phyloP scores from a whole-genome alignment of 2,113 vertebrate species.

The Typhlomys cinereus region DNA sequence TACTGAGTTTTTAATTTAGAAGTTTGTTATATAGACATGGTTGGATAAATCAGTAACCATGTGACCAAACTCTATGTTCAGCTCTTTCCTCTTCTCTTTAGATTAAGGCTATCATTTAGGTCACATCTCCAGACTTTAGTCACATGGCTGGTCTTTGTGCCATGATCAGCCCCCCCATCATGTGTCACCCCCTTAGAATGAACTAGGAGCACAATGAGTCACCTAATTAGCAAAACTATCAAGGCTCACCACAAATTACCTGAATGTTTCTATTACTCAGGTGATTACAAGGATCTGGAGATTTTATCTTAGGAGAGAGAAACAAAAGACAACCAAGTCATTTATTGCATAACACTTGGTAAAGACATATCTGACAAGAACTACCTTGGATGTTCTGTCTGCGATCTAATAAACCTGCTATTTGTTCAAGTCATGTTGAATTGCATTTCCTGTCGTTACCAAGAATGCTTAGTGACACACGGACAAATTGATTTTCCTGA shows the following conservation, averaged over 20 bases:
- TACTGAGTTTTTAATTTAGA: background rate
- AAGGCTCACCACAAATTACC: background rate
- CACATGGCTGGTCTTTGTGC: background rate
- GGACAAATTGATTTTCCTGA: background rate
- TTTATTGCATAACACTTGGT: too few relatives aligned
- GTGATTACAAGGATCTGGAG: too few relatives aligned
- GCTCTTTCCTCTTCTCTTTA: too few relatives aligned
- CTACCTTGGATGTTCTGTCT: too few relatives aligned
- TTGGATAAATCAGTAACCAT: background rate
- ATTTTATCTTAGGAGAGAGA: too few relatives aligned
- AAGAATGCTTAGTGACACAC: background rate
- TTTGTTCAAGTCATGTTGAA: too few relatives aligned
- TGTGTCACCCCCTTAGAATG: background rate
- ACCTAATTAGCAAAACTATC: background rate
- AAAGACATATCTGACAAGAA: too few relatives aligned
- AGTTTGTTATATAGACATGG: background rate
- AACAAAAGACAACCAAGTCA: too few relatives aligned
- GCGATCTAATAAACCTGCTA: too few relatives aligned
- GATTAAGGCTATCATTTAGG: background rate
- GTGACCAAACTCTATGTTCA: background rate
- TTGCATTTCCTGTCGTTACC: conserved; percentile 28
- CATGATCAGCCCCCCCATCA: background rate
- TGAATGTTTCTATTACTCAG: too few relatives aligned
- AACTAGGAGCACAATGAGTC: background rate
- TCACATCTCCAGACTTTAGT: background rate